Percentiles rank a stretch among this genome's conserved stretches.
Evolutionary conservation across 1,140 invertebrate genomes (phyloP).

Genomic region (Tyrophagus putrescentiae): DNA sequence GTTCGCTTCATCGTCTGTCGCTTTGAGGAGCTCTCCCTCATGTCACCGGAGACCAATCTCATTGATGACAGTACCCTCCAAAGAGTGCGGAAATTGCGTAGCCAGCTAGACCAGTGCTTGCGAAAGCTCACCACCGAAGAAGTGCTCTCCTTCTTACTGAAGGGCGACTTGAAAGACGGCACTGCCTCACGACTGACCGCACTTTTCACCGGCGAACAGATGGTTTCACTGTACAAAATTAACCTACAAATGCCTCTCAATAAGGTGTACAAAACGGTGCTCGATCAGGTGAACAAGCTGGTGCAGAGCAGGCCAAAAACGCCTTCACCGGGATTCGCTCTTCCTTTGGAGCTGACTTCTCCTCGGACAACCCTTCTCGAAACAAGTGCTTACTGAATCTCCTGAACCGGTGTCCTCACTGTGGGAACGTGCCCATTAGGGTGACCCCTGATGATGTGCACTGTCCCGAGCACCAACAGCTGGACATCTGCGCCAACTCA

Average conservation of each 20-base stretch:
- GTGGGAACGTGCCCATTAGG: too few relatives aligned
- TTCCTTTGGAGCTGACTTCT: too few relatives aligned
- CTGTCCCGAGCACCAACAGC: not conserved
- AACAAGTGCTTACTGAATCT: not conserved
- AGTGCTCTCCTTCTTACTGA: not conserved
- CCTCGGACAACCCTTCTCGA: too few relatives aligned
- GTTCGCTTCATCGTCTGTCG: not conserved
- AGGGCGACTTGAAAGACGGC: not conserved
- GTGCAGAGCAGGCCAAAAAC: too few relatives aligned
- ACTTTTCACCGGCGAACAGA: conserved; percentile 1
- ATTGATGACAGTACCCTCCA: not conserved
- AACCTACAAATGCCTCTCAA: not conserved
- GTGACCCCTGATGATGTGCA: too few relatives aligned
- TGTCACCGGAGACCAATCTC: not conserved
- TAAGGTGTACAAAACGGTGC: not conserved
- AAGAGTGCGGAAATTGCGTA: too few relatives aligned
- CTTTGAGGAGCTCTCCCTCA: not conserved
- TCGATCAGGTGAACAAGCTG: not conserved
- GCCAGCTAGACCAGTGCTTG: too few relatives aligned
- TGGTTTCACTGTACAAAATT: conserved; percentile 2
- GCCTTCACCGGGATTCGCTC: too few relatives aligned
- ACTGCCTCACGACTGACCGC: not conserved
- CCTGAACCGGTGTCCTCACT: conserved; percentile 1
- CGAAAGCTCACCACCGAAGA: too few relatives aligned
- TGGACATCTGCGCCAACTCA: conserved; percentile 9